Conservation (phyloP, 1,140 invertebrate species). For the Apis dorsata region DNA sequence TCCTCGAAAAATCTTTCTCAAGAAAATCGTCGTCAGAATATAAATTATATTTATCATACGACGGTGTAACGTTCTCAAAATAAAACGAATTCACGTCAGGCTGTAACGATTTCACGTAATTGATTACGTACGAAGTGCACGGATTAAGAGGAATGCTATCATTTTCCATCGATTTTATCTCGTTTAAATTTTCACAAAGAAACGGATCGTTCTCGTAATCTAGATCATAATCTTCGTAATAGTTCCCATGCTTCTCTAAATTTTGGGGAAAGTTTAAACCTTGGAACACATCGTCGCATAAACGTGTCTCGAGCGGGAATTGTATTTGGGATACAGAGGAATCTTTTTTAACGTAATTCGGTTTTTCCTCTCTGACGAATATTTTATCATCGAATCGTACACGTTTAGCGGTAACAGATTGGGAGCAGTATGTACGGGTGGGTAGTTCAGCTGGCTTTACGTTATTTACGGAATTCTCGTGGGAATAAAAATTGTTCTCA, state of each 20-base stretch:
- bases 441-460: background rate
- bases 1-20: background rate
- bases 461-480: background rate
- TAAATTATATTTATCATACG: background rate
- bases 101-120: constrained; percentile 7
- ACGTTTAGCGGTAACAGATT: background rate
- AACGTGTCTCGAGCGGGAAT: background rate
- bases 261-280: background rate
- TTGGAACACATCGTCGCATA: constrained; percentile 31
- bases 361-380: background rate
- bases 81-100: background rate
- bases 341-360: background rate
- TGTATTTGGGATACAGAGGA: background rate
- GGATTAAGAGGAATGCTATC: background rate
- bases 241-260: background rate
- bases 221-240: too few species aligned
- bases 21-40: background rate
- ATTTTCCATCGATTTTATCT: background rate
- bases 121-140: background rate
- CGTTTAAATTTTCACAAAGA: background rate
- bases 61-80: background rate
- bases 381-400: constrained; percentile 15
- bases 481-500: background rate
- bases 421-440: background rate
- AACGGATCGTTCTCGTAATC: background rate